These are phyloP conservation scores for Andrena minutula DNA, from an alignment of 2,888 invertebrate genomes.

Conservation along the genomic window DNA sequence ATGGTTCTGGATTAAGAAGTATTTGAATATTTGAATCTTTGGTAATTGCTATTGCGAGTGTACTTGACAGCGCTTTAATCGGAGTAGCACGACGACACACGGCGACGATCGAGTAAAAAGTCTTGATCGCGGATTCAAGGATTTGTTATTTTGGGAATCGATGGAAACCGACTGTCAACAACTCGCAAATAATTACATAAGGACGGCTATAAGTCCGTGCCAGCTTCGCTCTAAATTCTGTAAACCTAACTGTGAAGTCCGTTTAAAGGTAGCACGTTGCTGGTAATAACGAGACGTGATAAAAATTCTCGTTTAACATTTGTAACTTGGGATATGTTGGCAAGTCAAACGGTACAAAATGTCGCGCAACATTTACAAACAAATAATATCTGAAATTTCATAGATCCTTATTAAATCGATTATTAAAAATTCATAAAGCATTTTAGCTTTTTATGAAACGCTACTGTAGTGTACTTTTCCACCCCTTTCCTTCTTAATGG, in stretches of 20 bases:
- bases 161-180: constrained; percentile 67
- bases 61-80: neutral
- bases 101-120: constrained; percentile 52
- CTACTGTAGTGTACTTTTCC: too few species aligned
- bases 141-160: constrained; percentile 73
- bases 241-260: constrained; percentile 45
- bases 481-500: too few species aligned
- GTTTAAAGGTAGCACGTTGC: neutral
- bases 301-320: neutral
- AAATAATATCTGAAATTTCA: neutral
- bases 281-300: neutral
- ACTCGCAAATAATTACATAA: constrained; percentile 70
- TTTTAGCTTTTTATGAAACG: too few species aligned
- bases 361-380: neutral
- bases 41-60: neutral
- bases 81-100: constrained; percentile 19
- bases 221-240: constrained; percentile 55
- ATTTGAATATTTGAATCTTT: neutral
- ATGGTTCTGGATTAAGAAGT: too few species aligned
- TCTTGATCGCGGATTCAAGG: constrained; percentile 59
- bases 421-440: too few species aligned
- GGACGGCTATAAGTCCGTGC: constrained; percentile 64
- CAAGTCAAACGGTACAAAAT: neutral
- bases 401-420: too few species aligned
- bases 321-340: neutral